phyloP scores from a whole-genome alignment of 2,113 vertebrate species.

The Perognathus longimembris region DNA sequence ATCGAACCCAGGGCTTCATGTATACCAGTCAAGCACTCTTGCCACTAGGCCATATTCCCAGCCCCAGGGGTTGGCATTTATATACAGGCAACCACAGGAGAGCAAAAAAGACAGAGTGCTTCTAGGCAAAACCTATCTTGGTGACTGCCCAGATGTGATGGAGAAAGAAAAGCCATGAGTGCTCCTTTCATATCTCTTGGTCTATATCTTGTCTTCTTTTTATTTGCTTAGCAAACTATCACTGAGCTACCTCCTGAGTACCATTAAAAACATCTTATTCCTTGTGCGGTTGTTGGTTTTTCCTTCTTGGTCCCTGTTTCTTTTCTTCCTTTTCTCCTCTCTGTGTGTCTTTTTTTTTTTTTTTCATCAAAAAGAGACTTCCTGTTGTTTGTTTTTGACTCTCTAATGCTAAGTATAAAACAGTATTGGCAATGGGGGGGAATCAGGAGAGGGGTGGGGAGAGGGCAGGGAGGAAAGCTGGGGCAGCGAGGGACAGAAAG shows the following conservation, averaged over 20 bases:
- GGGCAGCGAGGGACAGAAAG: not conserved
- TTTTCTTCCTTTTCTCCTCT: constrained; percentile 43
- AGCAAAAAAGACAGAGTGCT: not conserved
- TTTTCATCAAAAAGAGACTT: not conserved
- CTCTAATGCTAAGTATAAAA: not conserved
- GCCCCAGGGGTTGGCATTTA: not conserved
- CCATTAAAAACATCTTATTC: not conserved
- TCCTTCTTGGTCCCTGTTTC: not conserved
- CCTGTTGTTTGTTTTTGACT: constrained; percentile 13
- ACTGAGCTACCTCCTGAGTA: not conserved
- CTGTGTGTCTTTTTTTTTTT: not conserved
- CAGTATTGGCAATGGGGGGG: not conserved
- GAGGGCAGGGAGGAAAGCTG: not conserved
- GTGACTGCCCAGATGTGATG: not conserved
- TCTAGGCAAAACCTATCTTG: not conserved
- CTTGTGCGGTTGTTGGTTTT: not conserved
- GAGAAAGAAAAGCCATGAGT: not conserved
- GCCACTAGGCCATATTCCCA: too few relatives aligned
- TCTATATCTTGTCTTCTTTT: not conserved
- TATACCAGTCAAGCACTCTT: too few relatives aligned
- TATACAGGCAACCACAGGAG: not conserved
- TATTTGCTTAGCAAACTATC: not conserved
- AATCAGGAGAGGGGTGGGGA: not conserved
- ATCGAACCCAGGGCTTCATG: too few relatives aligned
- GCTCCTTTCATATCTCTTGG: not conserved